phyloP scores from a whole-genome alignment of 2,888 invertebrate species.

The Drosophila meridionalis region DNA sequence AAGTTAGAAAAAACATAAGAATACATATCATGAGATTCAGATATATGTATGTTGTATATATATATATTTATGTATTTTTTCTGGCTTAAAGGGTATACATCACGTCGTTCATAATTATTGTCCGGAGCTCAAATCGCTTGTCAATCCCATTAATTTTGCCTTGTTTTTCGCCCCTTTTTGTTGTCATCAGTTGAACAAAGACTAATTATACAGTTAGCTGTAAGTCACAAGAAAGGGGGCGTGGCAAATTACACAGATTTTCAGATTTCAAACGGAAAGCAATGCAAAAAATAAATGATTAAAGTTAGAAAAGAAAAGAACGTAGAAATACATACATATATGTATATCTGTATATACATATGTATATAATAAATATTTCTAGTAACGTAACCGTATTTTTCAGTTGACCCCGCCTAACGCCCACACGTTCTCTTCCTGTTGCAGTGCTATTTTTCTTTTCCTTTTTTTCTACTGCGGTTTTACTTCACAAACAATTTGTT shows the following conservation, averaged over 20 bases:
- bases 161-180: not conserved
- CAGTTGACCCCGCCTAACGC: constrained; percentile 2
- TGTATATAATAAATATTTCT: not conserved
- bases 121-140: constrained; percentile 54
- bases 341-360: too few relatives aligned
- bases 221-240: not conserved
- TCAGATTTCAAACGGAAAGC: not conserved
- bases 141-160: constrained; percentile 53
- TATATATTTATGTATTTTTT: too few relatives aligned
- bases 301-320: not conserved
- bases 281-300: not conserved
- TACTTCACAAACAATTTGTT: constrained; percentile 74
- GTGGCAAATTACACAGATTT: constrained; percentile 10
- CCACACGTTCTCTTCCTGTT: constrained; percentile 6
- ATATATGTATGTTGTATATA: too few relatives aligned
- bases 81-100: not conserved
- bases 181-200: constrained; percentile 60
- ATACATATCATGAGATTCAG: too few relatives aligned
- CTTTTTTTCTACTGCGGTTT: constrained; percentile 59
- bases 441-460: too few relatives aligned
- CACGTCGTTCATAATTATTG: not conserved
- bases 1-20: too few relatives aligned
- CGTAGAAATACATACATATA: not conserved
- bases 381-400: not conserved
- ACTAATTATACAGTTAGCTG: constrained; percentile 60